Evolutionary conservation across 2,888 invertebrate species (phyloP).

Genomic region (Drosophila recens): DNA sequence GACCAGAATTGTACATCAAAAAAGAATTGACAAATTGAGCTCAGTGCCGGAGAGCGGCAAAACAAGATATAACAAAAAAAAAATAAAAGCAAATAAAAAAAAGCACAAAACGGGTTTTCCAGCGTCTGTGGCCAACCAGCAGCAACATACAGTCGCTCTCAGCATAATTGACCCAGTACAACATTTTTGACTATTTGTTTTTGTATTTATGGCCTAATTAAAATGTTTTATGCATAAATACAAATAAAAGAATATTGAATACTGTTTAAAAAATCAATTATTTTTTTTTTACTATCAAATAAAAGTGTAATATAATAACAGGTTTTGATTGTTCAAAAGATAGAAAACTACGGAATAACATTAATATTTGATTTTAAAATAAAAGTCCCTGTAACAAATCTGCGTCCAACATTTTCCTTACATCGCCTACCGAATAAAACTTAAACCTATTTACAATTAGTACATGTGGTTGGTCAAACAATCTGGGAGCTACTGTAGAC

Average conservation of each 20-base stretch:
- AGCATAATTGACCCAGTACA: constrained; percentile 2
- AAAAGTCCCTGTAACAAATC: not conserved
- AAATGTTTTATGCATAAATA: not conserved
- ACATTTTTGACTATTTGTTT: not conserved
- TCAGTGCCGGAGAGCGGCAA: constrained; percentile 56
- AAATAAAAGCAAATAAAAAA: constrained; percentile 16
- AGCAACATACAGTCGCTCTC: constrained; percentile 3
- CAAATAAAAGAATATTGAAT: no score
- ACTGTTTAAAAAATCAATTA: no score
- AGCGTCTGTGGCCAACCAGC: constrained; percentile 8
- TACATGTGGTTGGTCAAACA: not conserved
- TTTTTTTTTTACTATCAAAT: no score
- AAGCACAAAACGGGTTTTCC: constrained; percentile 49
- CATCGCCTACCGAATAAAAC: not conserved
- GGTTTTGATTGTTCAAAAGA: no score
- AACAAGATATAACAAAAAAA: constrained; percentile 11
- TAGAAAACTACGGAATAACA: no score
- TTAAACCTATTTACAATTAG: not conserved
- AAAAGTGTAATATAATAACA: no score
- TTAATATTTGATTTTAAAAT: no score
- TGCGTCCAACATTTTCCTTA: not conserved
- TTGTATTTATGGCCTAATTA: not conserved
- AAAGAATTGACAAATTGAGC: constrained; percentile 77
- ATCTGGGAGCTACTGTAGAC: constrained; percentile 13
- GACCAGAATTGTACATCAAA: constrained; percentile 59